These are phyloP conservation scores for Embidobia sp. DNA, from an alignment of 2,888 invertebrate genomes.

Conservation along the genomic window DNA sequence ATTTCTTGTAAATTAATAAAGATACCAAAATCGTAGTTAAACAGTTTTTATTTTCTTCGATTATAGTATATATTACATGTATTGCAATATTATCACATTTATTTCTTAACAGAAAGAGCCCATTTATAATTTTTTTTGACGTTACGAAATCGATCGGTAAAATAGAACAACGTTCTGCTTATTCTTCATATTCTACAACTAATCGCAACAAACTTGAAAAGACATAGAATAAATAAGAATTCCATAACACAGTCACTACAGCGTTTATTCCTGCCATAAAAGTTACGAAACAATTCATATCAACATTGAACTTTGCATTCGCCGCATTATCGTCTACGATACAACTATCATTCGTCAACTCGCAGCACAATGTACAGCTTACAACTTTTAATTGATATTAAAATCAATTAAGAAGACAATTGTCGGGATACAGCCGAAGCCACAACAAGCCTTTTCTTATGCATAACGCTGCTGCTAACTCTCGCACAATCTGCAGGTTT, in stretches of 20 bases:
- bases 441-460: slow-evolving; percentile 26
- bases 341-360: slow-evolving; percentile 18
- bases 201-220: no score
- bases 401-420: slow-evolving; percentile 26
- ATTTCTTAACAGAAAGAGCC: no score
- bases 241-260: neutral
- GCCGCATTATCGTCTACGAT: slow-evolving; percentile 5
- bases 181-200: no score
- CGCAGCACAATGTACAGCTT: slow-evolving; percentile 6
- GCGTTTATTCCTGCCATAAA: slow-evolving; percentile 16
- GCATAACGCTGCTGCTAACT: slow-evolving; percentile 1
- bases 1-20: no score
- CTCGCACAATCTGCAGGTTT: slow-evolving; percentile 2
- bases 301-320: slow-evolving; percentile 44
- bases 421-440: neutral
- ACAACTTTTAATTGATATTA: slow-evolving; percentile 29
- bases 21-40: no score
- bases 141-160: no score
- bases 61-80: no score
- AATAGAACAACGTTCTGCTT: no score
- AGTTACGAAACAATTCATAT: slow-evolving; percentile 28
- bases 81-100: no score
- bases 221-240: slow-evolving; percentile 9
- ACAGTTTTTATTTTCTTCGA: no score
- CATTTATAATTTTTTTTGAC: no score